Conservation (phyloP, 2,113 vertebrate species). For the Emydocephalus ijimae region DNA sequence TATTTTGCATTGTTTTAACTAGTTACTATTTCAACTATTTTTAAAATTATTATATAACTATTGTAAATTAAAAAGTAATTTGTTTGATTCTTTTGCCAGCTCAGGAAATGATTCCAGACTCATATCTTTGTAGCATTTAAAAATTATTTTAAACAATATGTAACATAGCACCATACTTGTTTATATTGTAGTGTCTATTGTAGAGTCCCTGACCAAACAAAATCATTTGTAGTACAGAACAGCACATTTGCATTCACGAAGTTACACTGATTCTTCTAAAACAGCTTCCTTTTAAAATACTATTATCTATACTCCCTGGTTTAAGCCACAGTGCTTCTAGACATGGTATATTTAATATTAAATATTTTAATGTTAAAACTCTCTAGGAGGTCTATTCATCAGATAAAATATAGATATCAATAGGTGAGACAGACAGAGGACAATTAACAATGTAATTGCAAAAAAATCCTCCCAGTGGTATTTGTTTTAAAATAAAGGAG, state of each 20-base stretch:
- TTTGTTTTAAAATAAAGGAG: neutral
- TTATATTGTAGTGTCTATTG: neutral
- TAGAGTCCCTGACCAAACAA: neutral
- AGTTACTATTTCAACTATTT: neutral
- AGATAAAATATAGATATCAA: neutral
- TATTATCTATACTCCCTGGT: neutral
- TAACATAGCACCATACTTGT: neutral
- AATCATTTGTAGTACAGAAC: neutral
- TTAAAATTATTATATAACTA: neutral
- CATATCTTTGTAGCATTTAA: neutral
- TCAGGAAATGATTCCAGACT: neutral
- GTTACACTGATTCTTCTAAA: neutral
- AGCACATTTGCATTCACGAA: neutral
- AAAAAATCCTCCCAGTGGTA: slow-evolving; percentile 7
- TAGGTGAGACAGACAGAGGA: slow-evolving; percentile 22
- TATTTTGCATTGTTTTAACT: neutral
- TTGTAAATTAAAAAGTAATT: neutral
- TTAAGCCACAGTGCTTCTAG: neutral
- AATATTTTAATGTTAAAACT: slow-evolving; percentile 3
- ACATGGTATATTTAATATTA: neutral
- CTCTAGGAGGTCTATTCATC: neutral
- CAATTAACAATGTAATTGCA: slow-evolving; percentile 9
- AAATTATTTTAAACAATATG: neutral
- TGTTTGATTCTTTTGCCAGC: neutral
- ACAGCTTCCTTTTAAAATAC: neutral